Conservation (phyloP, 2,113 vertebrate genomes). For the Equus przewalskii region DNA sequence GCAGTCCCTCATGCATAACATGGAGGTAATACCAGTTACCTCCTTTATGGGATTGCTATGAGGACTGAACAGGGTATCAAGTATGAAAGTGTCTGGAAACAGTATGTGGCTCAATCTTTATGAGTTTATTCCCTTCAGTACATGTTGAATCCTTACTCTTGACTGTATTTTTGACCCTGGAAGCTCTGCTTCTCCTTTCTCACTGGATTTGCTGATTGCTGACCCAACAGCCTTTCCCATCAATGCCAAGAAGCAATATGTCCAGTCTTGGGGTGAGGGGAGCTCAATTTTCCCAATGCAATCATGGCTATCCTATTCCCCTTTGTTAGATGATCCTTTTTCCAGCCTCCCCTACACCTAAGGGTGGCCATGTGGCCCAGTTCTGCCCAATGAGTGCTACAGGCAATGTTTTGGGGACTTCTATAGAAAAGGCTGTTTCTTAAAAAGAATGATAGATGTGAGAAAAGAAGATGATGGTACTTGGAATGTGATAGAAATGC, state of each 20-base stretch:
- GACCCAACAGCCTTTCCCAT: background rate
- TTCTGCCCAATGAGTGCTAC: background rate
- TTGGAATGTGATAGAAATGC: background rate
- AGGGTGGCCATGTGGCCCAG: background rate
- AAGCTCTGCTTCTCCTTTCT: conserved; percentile 20
- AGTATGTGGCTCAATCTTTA: background rate
- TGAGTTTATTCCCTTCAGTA: background rate
- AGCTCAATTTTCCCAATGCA: background rate
- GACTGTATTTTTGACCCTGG: background rate
- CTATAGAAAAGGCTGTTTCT: background rate
- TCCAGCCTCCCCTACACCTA: background rate
- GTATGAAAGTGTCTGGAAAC: background rate
- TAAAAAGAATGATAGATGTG: background rate
- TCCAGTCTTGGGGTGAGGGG: background rate
- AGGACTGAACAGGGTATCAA: conserved; percentile 8
- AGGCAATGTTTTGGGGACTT: background rate
- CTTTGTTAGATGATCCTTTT: background rate
- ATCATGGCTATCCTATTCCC: background rate
- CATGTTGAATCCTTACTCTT: background rate
- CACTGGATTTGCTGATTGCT: background rate
- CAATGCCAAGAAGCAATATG: background rate
- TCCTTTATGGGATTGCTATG: background rate
- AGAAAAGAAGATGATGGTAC: background rate
- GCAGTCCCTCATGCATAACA: background rate
- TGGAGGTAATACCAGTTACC: background rate